A percentile compares a stretch with the other conserved stretches of the same genome.
Evolutionary conservation across 2,113 vertebrate species (phyloP).

Genomic region (Tyrannus savana): DNA sequence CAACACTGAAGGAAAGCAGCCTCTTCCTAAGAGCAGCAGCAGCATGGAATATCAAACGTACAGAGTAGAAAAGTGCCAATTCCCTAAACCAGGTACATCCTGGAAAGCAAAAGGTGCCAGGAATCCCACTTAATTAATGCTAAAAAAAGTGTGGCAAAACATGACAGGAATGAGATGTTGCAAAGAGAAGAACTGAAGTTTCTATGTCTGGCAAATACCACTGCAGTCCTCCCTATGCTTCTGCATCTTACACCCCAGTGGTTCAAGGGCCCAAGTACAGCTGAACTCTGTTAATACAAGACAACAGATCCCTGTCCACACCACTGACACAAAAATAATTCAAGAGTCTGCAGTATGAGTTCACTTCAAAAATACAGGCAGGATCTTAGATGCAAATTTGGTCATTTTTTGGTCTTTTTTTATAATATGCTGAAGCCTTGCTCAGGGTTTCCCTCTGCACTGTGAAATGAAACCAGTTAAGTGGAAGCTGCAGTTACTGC

Average conservation of each 20-base stretch:
- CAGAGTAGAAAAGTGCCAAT: background rate
- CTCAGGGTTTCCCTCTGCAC: background rate
- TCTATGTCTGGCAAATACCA: background rate
- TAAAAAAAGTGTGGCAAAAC: background rate
- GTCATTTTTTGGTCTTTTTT: background rate
- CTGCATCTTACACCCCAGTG: background rate
- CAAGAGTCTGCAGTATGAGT: background rate
- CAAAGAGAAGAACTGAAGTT: background rate
- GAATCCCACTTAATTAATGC: background rate
- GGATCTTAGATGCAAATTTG: background rate
- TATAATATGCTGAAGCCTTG: background rate
- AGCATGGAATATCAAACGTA: background rate
- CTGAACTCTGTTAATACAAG: background rate
- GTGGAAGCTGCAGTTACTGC: background rate
- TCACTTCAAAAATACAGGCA: background rate
- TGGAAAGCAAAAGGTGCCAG: background rate
- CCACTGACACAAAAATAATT: background rate
- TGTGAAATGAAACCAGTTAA: background rate
- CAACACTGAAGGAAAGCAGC: background rate
- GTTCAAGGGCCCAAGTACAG: background rate
- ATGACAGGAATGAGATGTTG: background rate
- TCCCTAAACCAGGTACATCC: background rate
- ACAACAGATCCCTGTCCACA: background rate
- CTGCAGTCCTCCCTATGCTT: rapidly evolving
- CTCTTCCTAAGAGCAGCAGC: background rate